phyloP scores from a whole-genome alignment of 2,888 invertebrate species.

The Endomychus coccineus region DNA sequence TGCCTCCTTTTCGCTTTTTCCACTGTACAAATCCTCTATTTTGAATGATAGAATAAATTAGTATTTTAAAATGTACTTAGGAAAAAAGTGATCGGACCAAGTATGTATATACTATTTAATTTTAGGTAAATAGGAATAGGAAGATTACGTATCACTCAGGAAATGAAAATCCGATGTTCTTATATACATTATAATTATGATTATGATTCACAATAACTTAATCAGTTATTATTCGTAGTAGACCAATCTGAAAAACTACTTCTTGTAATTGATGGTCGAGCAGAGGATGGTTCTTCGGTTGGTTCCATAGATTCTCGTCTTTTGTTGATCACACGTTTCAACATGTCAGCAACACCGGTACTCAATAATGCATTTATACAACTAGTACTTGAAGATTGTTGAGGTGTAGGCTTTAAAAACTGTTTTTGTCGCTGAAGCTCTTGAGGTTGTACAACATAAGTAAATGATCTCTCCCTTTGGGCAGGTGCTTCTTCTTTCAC shows the following conservation, averaged over 20 bases:
- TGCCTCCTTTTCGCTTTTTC: too few relatives aligned
- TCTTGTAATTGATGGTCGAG: slow-evolving; percentile 29
- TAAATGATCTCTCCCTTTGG: slow-evolving; percentile 35
- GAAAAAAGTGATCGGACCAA: too few relatives aligned
- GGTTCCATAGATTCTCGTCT: slow-evolving; percentile 36
- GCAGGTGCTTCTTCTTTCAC: slow-evolving; percentile 28
- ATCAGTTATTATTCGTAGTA: too few relatives aligned
- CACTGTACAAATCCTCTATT: too few relatives aligned
- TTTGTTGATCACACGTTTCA: slow-evolving; percentile 41
- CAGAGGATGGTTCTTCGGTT: slow-evolving; percentile 26
- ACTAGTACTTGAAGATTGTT: slow-evolving; percentile 37
- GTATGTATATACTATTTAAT: too few relatives aligned
- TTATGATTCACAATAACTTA: too few relatives aligned
- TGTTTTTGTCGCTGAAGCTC: slow-evolving; percentile 36
- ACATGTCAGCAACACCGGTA: slow-evolving; percentile 41
- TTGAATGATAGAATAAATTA: too few relatives aligned
- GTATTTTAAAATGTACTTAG: too few relatives aligned
- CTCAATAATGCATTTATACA: slow-evolving; percentile 42
- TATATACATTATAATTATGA: too few relatives aligned
- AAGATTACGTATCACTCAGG: too few relatives aligned
- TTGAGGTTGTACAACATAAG: slow-evolving; percentile 33
- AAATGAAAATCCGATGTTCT: too few relatives aligned
- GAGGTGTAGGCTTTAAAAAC: slow-evolving; percentile 26
- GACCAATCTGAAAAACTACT: slow-evolving; percentile 41
- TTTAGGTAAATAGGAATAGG: too few relatives aligned